Conservation (phyloP, 1,140 invertebrate species). For the Luehdorfia chinensis region DNA sequence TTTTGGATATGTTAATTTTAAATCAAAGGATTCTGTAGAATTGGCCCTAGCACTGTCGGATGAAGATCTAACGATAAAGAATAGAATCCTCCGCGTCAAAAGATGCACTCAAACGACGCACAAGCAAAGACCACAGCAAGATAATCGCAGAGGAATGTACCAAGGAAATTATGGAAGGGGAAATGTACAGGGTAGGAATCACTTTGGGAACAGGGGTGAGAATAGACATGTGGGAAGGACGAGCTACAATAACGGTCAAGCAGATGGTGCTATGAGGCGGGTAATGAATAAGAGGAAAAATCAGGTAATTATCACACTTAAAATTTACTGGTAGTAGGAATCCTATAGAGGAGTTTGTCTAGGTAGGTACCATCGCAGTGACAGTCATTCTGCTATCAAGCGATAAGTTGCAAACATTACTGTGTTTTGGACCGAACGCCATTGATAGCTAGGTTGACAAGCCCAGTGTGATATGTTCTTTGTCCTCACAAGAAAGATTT, state of each 20-base stretch:
- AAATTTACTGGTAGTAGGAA: no score
- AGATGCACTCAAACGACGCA: constrained; percentile 40
- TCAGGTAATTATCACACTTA: constrained; percentile 47
- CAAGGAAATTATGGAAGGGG: neutral
- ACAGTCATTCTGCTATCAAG: no score
- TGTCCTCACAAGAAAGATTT: no score
- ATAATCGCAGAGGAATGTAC: constrained; percentile 3
- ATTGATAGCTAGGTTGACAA: no score
- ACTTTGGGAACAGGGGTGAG: constrained; percentile 8
- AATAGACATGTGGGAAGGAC: constrained; percentile 7
- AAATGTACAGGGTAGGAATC: constrained; percentile 8
- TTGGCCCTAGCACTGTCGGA: constrained; percentile 80
- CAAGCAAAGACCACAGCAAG: constrained; percentile 20
- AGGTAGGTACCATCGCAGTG: no score
- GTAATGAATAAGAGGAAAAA: constrained; percentile 58
- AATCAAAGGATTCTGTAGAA: constrained; percentile 78
- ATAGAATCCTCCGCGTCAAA: constrained; percentile 65
- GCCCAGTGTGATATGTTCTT: no score
- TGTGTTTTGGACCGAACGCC: no score
- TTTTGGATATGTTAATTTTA: constrained; percentile 81
- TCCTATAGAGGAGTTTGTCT: no score
- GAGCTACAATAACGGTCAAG: constrained; percentile 9
- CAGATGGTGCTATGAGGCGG: constrained; percentile 49
- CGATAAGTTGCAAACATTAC: no score
- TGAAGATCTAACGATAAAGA: constrained; percentile 69